Conservation (phyloP, 1,140 invertebrate species). For the Anoplolepis gracilipes region DNA sequence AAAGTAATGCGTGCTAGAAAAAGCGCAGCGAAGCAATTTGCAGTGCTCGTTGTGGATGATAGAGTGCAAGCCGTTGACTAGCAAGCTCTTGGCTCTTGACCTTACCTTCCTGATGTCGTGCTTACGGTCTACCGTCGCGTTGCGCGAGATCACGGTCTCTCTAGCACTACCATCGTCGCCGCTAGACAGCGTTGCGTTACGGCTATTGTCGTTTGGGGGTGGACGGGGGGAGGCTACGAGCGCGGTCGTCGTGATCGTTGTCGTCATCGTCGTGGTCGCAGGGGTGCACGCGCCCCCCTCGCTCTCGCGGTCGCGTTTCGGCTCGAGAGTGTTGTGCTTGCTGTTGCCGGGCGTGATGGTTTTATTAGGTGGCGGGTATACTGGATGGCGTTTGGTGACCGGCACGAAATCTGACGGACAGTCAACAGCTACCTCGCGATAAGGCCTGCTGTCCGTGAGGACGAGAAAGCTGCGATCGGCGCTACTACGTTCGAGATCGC, state of each 20-base stretch:
- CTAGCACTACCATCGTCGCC: slow-evolving; percentile 61
- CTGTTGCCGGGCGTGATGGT: slow-evolving; percentile 68
- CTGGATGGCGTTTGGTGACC: slow-evolving; percentile 90
- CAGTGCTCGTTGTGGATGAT: slow-evolving; percentile 62
- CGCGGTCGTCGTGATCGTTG: slow-evolving; percentile 46
- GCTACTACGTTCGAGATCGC: slow-evolving; percentile 58
- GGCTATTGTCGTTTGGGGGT: slow-evolving; percentile 54
- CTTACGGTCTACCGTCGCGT: slow-evolving; percentile 71
- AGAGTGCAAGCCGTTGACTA: slow-evolving; percentile 79
- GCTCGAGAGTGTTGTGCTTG: slow-evolving; percentile 75
- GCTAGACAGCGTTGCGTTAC: slow-evolving; percentile 39
- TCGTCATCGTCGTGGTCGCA: slow-evolving; percentile 27
- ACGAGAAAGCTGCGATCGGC: slow-evolving; percentile 63
- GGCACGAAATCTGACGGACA: slow-evolving; percentile 92
- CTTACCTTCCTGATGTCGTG: slow-evolving; percentile 83
- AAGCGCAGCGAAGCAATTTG: slow-evolving; percentile 55
- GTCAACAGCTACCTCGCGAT: slow-evolving; percentile 91
- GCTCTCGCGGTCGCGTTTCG: slow-evolving; percentile 64
- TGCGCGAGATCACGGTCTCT: slow-evolving; percentile 66
- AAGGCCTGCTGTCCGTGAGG: slow-evolving; percentile 78
- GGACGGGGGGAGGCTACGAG: slow-evolving; percentile 48
- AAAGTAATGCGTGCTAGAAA: slow-evolving; percentile 29
- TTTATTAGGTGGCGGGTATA: slow-evolving; percentile 88
- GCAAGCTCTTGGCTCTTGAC: slow-evolving; percentile 80
- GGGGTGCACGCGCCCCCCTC: slow-evolving; percentile 28